These are phyloP conservation scores for Microtus richardsoni DNA, from an alignment of 2,113 vertebrate genomes.

Conservation along the genomic window DNA sequence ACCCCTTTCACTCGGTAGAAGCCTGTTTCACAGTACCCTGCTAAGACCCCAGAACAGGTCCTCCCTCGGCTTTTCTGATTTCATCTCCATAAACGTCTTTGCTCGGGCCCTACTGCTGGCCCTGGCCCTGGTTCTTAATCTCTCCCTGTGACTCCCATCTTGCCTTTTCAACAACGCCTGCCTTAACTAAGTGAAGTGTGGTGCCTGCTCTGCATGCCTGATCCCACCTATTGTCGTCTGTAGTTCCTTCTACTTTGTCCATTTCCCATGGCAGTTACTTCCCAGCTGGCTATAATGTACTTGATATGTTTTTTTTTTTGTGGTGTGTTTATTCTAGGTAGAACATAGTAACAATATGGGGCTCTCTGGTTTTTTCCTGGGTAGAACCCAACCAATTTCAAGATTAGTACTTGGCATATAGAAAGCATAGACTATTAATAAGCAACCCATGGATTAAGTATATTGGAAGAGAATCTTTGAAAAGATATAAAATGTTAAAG, in stretches of 20 bases:
- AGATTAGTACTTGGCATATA: background rate
- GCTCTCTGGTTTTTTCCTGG: background rate
- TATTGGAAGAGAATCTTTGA: background rate
- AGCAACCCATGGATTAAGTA: background rate
- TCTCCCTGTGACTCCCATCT: background rate
- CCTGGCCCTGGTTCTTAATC: background rate
- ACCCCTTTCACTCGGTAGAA: background rate
- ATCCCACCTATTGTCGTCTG: background rate
- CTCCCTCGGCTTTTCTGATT: background rate
- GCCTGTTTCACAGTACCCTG: background rate
- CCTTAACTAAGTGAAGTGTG: background rate
- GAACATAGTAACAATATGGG: background rate
- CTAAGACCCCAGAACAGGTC: background rate
- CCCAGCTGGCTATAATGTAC: background rate
- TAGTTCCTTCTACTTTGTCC: background rate
- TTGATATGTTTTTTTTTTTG: background rate
- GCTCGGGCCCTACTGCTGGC: too few relatives aligned
- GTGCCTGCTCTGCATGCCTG: rapidly evolving
- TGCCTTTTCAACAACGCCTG: background rate
- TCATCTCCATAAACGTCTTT: background rate
- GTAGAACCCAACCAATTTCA: background rate
- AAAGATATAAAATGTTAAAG: background rate
- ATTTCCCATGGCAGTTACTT: background rate
- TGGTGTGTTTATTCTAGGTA: background rate
- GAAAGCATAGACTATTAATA: background rate